A percentile compares a stretch with the other conserved stretches of the same genome.
Conservation (phyloP, 2,113 vertebrate species). For the Tetrax tetrax region DNA sequence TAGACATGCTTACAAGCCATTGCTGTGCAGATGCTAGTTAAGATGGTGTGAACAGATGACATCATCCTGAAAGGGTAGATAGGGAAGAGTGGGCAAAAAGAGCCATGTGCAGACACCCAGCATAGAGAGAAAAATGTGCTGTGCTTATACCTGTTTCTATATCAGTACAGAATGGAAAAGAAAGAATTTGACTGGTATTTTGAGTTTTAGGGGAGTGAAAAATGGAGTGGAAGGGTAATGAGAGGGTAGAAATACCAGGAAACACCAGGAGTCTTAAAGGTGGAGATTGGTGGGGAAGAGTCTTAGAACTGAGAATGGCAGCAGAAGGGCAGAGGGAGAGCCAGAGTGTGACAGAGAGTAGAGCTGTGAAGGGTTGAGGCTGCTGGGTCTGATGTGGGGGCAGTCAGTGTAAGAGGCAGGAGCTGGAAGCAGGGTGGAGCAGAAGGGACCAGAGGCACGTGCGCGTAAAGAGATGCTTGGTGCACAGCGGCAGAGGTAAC, state of each 20-base stretch:
- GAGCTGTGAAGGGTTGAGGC: not conserved
- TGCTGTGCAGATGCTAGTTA: conserved; percentile 62
- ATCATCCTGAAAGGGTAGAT: conserved; percentile 56
- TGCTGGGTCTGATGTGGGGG: not conserved
- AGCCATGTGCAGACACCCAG: conserved; percentile 27
- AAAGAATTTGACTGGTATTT: not conserved
- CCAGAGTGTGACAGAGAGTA: not conserved
- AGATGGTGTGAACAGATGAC: conserved; percentile 69
- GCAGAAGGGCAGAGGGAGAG: not conserved
- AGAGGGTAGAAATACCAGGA: not conserved
- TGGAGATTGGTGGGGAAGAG: not conserved
- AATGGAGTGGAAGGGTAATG: not conserved
- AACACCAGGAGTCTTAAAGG: not conserved
- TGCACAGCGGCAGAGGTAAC: not conserved
- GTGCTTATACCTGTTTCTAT: conserved; percentile 52
- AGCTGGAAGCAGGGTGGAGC: not conserved
- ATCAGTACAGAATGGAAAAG: not conserved
- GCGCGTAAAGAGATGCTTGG: not conserved
- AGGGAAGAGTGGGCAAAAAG: conserved; percentile 57
- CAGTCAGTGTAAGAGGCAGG: not conserved
- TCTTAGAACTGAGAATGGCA: not conserved
- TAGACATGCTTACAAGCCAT: conserved; percentile 63
- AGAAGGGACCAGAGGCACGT: not conserved
- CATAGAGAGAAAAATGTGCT: conserved; percentile 35
- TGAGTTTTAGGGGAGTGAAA: not conserved